phyloP scores from a whole-genome alignment of 2,888 invertebrate genomes.

The Dynastes hyllus region DNA sequence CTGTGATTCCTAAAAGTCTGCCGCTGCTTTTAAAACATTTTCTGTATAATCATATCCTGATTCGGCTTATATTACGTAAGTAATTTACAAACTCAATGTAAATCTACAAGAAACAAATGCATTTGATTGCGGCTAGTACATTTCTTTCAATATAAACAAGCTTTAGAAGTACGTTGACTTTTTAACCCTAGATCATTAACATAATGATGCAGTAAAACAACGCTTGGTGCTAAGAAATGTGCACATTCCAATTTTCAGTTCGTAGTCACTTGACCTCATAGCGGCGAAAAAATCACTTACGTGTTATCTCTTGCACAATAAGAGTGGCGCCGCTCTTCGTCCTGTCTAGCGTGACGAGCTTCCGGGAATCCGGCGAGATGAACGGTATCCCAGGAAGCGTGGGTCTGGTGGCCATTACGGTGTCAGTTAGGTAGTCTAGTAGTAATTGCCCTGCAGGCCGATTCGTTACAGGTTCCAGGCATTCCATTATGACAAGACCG shows the following conservation, averaged over 20 bases:
- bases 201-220: too few species aligned
- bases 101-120: too few species aligned
- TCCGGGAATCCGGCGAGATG: slow-evolving; percentile 81
- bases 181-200: too few species aligned
- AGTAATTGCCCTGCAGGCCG: slow-evolving; percentile 79
- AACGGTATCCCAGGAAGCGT: slow-evolving; percentile 78
- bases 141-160: too few species aligned
- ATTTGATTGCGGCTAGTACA: too few species aligned
- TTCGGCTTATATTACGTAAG: too few species aligned
- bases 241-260: background rate
- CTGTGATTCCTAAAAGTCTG: too few species aligned
- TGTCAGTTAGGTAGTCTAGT: slow-evolving; percentile 83
- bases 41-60: too few species aligned
- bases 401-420: slow-evolving; percentile 78
- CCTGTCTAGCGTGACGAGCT: slow-evolving; percentile 79
- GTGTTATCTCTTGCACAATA: slow-evolving; percentile 78
- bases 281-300: slow-evolving; percentile 68
- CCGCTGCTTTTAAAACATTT: too few species aligned
- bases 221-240: too few species aligned
- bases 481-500: slow-evolving; percentile 82
- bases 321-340: slow-evolving; percentile 75
- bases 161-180: too few species aligned
- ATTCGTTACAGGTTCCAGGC: slow-evolving; percentile 79
- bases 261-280: slow-evolving; percentile 6
- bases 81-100: too few species aligned